Base-by-base conservation (phyloP, 2,888 invertebrate species). In the Hypsopygia costalis region DNA sequence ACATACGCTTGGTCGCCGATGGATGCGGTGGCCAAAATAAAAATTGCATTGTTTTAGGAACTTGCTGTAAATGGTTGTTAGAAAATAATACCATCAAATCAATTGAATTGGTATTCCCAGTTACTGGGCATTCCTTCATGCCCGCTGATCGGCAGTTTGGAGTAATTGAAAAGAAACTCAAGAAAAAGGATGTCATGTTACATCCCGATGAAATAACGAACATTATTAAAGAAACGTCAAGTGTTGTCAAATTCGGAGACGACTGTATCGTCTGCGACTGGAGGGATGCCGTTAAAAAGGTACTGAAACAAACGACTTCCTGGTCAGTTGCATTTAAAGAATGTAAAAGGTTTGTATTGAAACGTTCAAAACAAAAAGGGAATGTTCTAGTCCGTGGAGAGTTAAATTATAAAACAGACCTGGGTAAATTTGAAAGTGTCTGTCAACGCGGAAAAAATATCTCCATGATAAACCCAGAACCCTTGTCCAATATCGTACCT, bases 1-100 rank as follows among this genome's bases (percentile, higher is more conserved):
- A 9, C 6, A 40, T 53, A n/a, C 36, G 56, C 1, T 37, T 59
- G 21, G 35, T 55, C n/a, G 53, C 52, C 10, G 60, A 60, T 34
- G 54, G 56, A 4, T 58, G 58, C 27, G 54, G 41, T 3, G 51
- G 48, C n/a, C 59, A 59, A 44, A 57, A 55, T 38, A 59, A 59
- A 53, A 57, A 59, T 36, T 46, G 41, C 7, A 50, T 38, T 32
- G 28, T 53, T 7, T 10, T 56, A 25, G 50, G 45, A 11, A 45
- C 49, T 34, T 52, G 52, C 28, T 45, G 48, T 31, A 51, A 53
- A 46, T 52, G 55, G 50, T 27, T 55, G 27, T 28, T 47, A 12
- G 41, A 43, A 29, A 40, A 48, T 36, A 28, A n/a, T 20, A 30
- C 11, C 12, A 44, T 55, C 6, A 51, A 54, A 36, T 27, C 25